phyloP scores from a whole-genome alignment of 2,888 invertebrate genomes.

The Acrobasis consociella region DNA sequence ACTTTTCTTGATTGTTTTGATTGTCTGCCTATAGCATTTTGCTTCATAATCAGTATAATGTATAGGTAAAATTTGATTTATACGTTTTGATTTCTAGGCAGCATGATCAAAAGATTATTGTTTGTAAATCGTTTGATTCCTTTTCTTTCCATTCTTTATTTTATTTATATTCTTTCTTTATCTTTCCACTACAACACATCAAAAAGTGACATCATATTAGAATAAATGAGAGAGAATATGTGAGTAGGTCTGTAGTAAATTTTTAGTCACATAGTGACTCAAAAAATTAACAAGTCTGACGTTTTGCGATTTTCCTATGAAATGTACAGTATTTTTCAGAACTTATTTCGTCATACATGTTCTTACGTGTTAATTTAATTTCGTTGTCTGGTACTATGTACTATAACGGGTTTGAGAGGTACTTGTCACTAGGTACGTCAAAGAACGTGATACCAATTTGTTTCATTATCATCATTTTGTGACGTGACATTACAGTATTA shows the following conservation, averaged over 20 bases:
- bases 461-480: neutral
- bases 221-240: too few species aligned
- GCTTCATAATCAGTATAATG: too few species aligned
- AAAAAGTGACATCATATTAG: too few species aligned
- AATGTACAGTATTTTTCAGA: slow-evolving; percentile 1
- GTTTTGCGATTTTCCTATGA: neutral
- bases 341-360: slow-evolving; percentile 14
- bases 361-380: slow-evolving; percentile 17
- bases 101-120: too few species aligned
- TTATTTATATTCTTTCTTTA: too few species aligned
- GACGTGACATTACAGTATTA: neutral
- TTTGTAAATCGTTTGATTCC: too few species aligned
- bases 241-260: neutral
- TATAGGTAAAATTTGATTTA: too few species aligned
- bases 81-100: too few species aligned
- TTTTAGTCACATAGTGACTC: slow-evolving; percentile 4
- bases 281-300: slow-evolving; percentile 15
- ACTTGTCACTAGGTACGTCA: neutral
- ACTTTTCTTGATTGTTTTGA: too few species aligned
- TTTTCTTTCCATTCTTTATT: too few species aligned
- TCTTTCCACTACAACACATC: too few species aligned
- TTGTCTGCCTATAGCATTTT: too few species aligned
- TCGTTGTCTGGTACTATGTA: slow-evolving; percentile 11
- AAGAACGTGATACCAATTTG: slow-evolving; percentile 9
- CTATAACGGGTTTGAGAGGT: neutral